A percentile compares a stretch with the other conserved stretches of the same genome.
phyloP scores from a whole-genome alignment of 1,140 invertebrate species.

The Lepidostoma basale region DNA sequence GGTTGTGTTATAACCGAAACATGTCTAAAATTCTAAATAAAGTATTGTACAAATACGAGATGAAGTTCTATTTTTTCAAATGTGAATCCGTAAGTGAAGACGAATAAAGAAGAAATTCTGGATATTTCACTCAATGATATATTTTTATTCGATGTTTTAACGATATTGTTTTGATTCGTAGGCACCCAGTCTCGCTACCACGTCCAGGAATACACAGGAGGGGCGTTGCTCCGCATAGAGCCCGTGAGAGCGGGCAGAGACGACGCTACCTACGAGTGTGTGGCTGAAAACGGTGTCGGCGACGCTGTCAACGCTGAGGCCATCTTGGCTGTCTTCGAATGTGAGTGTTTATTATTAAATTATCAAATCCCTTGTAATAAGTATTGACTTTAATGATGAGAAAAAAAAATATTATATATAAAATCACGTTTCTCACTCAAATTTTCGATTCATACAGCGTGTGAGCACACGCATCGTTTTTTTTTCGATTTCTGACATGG shows the following conservation, averaged over 20 bases:
- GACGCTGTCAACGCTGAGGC: constrained; percentile 90
- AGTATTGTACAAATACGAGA: no score
- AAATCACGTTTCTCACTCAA: no score
- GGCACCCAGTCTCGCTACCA: constrained; percentile 75
- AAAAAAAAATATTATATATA: no score
- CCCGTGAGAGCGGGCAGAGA: constrained; percentile 83
- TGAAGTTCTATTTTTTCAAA: background rate
- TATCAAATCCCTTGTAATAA: no score
- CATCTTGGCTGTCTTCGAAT: constrained; percentile 84
- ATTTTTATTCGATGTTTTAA: background rate
- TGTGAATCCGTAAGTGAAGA: no score
- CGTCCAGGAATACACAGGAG: constrained; percentile 72
- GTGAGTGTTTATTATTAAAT: constrained; percentile 66
- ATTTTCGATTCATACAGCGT: background rate
- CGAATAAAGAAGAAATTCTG: no score
- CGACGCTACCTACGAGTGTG: constrained; percentile 92
- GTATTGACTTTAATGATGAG: no score
- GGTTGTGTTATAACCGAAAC: no score
- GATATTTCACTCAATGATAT: no score
- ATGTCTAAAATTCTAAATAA: no score
- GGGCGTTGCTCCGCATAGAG: constrained; percentile 90
- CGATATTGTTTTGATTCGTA: constrained; percentile 39
- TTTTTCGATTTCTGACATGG: no score
- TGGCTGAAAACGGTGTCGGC: constrained; percentile 95
- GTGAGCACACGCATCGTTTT: background rate